These are phyloP conservation scores for Beris morrisii DNA, from an alignment of 2,888 invertebrate species.

Conservation along the genomic window DNA sequence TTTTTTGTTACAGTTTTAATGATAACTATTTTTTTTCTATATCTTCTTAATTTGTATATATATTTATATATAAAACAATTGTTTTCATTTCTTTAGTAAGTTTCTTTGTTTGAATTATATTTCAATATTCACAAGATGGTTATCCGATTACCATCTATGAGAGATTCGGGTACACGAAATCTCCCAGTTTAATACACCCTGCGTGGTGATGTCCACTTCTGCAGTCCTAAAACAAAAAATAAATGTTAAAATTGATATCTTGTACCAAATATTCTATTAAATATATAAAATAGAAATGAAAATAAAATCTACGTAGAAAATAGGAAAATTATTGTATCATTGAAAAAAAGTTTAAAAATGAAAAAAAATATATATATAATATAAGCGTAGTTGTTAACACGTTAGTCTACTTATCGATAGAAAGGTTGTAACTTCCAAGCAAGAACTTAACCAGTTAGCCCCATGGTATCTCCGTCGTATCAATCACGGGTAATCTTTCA, in stretches of 20 bases:
- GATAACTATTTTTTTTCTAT: constrained; percentile 28
- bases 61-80: constrained; percentile 41
- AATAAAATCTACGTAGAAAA: too few species aligned
- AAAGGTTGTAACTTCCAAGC: too few species aligned
- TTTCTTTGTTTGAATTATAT: neutral
- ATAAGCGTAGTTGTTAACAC: too few species aligned
- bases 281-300: too few species aligned
- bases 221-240: constrained; percentile 49
- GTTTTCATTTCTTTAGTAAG: neutral
- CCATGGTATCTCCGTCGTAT: too few species aligned
- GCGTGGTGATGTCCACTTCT: constrained; percentile 57
- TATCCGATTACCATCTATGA: constrained; percentile 53
- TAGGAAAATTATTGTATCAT: too few species aligned
- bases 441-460: too few species aligned
- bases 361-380: too few species aligned
- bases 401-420: too few species aligned
- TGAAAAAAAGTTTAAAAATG: too few species aligned
- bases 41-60: constrained; percentile 33
- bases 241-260: neutral
- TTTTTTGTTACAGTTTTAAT: constrained; percentile 6
- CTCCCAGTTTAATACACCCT: constrained; percentile 55
- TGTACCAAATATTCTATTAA: too few species aligned
- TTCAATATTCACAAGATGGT: constrained; percentile 45
- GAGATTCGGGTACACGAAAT: constrained; percentile 56
- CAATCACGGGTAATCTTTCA: too few species aligned